phyloP scores from a whole-genome alignment of 2,888 invertebrate genomes.

The Quadroppia sp. region DNA sequence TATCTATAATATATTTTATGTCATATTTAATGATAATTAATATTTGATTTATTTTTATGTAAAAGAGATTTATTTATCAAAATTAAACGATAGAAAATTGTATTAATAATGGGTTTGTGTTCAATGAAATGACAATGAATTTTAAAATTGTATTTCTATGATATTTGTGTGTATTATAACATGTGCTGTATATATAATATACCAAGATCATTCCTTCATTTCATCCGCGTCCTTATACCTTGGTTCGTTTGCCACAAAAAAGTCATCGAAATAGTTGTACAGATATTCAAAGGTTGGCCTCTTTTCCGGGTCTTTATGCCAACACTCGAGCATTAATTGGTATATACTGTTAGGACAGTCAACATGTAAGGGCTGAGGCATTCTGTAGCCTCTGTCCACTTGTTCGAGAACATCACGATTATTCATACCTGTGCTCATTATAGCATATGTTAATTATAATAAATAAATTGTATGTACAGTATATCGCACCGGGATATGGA shows the following conservation, averaged over 20 bases:
- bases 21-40: too few relatives aligned
- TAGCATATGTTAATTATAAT: not conserved
- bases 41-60: too few relatives aligned
- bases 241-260: slow-evolving; percentile 42
- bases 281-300: slow-evolving; percentile 47
- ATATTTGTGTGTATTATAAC: too few relatives aligned
- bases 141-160: not conserved
- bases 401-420: slow-evolving; percentile 51
- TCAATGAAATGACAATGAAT: not conserved
- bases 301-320: slow-evolving; percentile 40
- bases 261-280: slow-evolving; percentile 51
- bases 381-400: slow-evolving; percentile 52
- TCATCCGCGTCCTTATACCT: slow-evolving; percentile 41
- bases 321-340: slow-evolving; percentile 41
- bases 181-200: too few relatives aligned
- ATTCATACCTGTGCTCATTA: slow-evolving; percentile 55
- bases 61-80: too few relatives aligned
- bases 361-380: slow-evolving; percentile 52
- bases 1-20: too few relatives aligned
- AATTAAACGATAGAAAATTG: too few relatives aligned
- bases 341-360: slow-evolving; percentile 48
- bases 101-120: too few relatives aligned
- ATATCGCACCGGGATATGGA: slow-evolving; percentile 68
- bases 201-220: not conserved
- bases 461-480: not conserved